Conservation (phyloP, 2,888 invertebrate genomes). For the Melanargia galathea region DNA sequence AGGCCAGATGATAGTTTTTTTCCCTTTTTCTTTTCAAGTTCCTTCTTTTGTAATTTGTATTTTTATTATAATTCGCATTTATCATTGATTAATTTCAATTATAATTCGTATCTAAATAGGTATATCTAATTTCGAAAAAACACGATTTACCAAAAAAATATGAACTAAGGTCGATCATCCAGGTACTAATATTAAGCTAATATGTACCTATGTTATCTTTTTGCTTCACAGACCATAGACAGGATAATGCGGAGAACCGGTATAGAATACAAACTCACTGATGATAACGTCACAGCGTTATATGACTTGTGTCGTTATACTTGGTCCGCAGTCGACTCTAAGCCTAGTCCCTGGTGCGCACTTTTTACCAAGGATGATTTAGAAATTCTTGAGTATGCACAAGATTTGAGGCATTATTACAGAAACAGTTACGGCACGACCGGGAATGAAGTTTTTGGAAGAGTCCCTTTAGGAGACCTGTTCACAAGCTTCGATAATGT, state of each 20-base stretch:
- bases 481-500: conserved; percentile 75
- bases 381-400: conserved; percentile 87
- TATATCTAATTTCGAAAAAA: no score
- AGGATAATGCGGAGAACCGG: conserved; percentile 81
- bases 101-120: no score
- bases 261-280: conserved; percentile 59
- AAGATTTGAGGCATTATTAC: conserved; percentile 88
- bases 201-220: not conserved
- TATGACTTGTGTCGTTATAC: conserved; percentile 91
- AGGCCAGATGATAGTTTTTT: no score
- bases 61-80: no score
- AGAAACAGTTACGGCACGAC: conserved; percentile 71
- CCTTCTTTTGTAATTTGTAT: no score
- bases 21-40: no score
- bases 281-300: conserved; percentile 82
- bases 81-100: no score
- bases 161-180: no score
- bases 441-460: conserved; percentile 85
- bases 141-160: no score
- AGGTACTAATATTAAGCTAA: no score
- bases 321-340: conserved; percentile 80
- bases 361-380: conserved; percentile 87
- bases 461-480: conserved; percentile 86
- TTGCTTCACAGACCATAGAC: conserved; percentile 60
- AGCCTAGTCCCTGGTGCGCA: conserved; percentile 88